Base-by-base conservation (phyloP, 92 coral and sea anemone genomes). In the Parazoanthus swiftii region DNA sequence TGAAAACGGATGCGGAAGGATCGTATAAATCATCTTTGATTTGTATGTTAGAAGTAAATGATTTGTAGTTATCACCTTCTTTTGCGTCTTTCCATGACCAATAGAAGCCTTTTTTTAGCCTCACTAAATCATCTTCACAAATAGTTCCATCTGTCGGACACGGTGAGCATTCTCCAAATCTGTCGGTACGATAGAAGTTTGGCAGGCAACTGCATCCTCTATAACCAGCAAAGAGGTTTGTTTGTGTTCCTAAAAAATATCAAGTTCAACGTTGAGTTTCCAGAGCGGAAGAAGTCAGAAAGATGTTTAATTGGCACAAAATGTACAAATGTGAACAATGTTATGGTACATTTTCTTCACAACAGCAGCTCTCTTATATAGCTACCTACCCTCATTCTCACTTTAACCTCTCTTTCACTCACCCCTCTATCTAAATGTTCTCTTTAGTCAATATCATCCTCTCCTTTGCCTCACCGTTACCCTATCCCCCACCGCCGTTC, bases 161-260 rank as follows among this genome's bases (percentile, higher is more conserved):
- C 11, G 35, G 37, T 8, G 20, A 70, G 20, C 75, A 70, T 37
- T 70, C 20, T 4, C 75, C 36, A 25, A 70, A 70, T 70, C 75
- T 70, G 20, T 70, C 37, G 36, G 36, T 70, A 70, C 75, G 37
- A 70, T 70, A 70, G 25, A 70, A 70, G 20, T 70, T 70, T 18
- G 33, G 36, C 29, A 70, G 75, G 75, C 75, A 70, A 11, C 75
- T 70, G 15, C 75, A 70, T 26, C 18, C 75, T 70, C 75, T 70
- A 29, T 70, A 70, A 25, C 75, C 75, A 70, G 75, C 75, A 18
- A 70, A 70, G 75, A 70, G 11, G 37, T 70, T 70, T 70, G 75
- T 70, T 26, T 70, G 75, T n/a, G 75, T 70, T 23, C 75, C 75
- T 70, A 70, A 11, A 70, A n/a, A 70, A 70, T 39, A 39, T 39